Percentiles rank a stretch among this genome's conserved stretches.
Evolutionary conservation across 2,113 vertebrate species (phyloP).

Genomic region (Tachycineta bicolor): DNA sequence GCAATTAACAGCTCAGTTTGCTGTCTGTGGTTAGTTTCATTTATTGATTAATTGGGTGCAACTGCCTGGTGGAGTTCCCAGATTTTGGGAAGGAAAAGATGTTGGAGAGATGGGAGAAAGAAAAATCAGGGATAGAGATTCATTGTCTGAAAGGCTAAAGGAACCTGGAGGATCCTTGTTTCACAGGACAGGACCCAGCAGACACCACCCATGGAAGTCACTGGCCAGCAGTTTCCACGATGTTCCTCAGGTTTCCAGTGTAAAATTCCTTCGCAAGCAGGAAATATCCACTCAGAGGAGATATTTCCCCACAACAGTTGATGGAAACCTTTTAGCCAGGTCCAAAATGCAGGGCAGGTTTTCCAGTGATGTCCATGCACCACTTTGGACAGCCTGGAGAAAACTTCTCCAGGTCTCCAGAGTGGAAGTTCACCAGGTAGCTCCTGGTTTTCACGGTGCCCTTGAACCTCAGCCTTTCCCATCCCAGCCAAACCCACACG

Average conservation of each 20-base stretch:
- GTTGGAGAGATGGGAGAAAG: neutral
- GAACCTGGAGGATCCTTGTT: neutral
- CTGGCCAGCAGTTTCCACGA: neutral
- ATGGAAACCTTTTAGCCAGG: neutral
- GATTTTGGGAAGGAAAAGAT: neutral
- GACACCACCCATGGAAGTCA: accelerated
- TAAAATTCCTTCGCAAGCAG: neutral
- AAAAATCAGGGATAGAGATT: neutral
- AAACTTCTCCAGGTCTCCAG: neutral
- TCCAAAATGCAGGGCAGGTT: neutral
- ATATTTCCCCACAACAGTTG: neutral
- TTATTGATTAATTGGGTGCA: constrained; percentile 20
- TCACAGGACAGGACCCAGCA: neutral
- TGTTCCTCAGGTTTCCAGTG: neutral
- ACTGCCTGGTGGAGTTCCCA: neutral
- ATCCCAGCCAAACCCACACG: neutral
- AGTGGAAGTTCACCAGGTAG: neutral
- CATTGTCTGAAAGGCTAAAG: neutral
- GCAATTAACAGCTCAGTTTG: neutral
- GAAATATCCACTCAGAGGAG: neutral
- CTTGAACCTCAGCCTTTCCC: neutral
- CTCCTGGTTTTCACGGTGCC: neutral
- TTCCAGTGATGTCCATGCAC: neutral
- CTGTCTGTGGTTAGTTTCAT: neutral
- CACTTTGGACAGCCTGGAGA: neutral